Evolutionary conservation across 1,140 invertebrate genomes (phyloP).

Genomic region (Geopemphigus sp.): DNA sequence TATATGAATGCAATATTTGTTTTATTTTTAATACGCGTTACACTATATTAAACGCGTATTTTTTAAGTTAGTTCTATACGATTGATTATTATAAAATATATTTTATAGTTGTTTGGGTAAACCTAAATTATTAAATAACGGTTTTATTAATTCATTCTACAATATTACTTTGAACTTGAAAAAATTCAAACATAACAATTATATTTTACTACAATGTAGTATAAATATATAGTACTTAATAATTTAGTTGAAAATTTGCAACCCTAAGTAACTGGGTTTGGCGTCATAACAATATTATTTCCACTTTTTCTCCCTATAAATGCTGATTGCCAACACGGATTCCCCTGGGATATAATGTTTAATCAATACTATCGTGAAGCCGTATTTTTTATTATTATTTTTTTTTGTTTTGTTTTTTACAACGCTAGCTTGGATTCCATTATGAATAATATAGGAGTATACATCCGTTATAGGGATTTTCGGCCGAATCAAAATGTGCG

Average conservation of each 20-base stretch:
- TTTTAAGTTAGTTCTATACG: no score
- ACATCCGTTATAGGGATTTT: conserved; percentile 44
- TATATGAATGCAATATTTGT: no score
- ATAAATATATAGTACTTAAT: no score
- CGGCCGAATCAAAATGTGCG: conserved; percentile 45
- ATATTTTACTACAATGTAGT: no score
- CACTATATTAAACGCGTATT: no score
- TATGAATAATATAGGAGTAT: conserved; percentile 41
- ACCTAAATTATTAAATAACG: no score
- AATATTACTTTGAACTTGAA: no score
- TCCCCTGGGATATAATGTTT: conserved; percentile 47
- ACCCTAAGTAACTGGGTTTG: not conserved
- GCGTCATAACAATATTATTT: conserved; percentile 26
- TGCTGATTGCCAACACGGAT: conserved; percentile 43
- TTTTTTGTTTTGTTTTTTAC: conserved; percentile 28
- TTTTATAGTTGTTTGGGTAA: no score
- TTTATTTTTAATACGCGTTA: no score
- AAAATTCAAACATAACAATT: no score
- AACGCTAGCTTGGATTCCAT: conserved; percentile 38
- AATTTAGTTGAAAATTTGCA: not conserved
- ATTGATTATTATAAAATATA: no score
- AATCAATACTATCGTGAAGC: conserved; percentile 46
- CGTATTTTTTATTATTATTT: conserved; percentile 21
- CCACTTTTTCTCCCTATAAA: conserved; percentile 31
- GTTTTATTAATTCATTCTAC: no score